phyloP scores from a whole-genome alignment of 1,140 invertebrate species.

The Listronotus bonariensis region DNA sequence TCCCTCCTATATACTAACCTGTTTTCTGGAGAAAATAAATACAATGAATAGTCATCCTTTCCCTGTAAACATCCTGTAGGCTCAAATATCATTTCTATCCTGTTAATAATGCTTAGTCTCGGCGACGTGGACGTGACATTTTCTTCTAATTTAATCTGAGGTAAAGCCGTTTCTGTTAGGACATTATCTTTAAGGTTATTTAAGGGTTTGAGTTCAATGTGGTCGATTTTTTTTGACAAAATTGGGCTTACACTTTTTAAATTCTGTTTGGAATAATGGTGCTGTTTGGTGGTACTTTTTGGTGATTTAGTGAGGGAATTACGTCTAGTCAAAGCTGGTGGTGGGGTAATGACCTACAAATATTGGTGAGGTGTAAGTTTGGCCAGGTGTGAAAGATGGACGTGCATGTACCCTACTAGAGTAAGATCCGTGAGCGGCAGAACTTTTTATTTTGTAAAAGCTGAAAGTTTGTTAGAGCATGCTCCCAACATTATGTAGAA shows the following conservation, averaged over 20 bases:
- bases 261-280: slow-evolving; percentile 39
- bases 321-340: slow-evolving; percentile 45
- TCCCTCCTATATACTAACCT: slow-evolving; percentile 75
- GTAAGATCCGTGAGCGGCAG: no score
- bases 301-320: slow-evolving; percentile 49
- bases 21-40: slow-evolving; percentile 83
- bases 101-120: slow-evolving; percentile 31
- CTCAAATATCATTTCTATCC: slow-evolving; percentile 58
- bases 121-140: slow-evolving; percentile 23
- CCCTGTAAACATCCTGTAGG: slow-evolving; percentile 82
- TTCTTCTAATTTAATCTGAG: slow-evolving; percentile 50
- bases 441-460: no score
- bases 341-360: slow-evolving; percentile 36
- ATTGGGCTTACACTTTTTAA: slow-evolving; percentile 42
- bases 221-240: slow-evolving; percentile 41
- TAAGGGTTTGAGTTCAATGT: slow-evolving; percentile 49
- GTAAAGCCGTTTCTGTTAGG: slow-evolving; percentile 46
- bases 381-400: background rate
- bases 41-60: slow-evolving; percentile 85
- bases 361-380: slow-evolving; percentile 1
- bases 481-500: no score
- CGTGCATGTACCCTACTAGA: no score
- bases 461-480: no score
- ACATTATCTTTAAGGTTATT: slow-evolving; percentile 50
- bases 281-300: slow-evolving; percentile 38